Percentiles rank a stretch among this genome's conserved stretches.
These are phyloP conservation scores for Trichonephila clavipes DNA, from an alignment of 1,140 invertebrate species.

Conservation along the genomic window DNA sequence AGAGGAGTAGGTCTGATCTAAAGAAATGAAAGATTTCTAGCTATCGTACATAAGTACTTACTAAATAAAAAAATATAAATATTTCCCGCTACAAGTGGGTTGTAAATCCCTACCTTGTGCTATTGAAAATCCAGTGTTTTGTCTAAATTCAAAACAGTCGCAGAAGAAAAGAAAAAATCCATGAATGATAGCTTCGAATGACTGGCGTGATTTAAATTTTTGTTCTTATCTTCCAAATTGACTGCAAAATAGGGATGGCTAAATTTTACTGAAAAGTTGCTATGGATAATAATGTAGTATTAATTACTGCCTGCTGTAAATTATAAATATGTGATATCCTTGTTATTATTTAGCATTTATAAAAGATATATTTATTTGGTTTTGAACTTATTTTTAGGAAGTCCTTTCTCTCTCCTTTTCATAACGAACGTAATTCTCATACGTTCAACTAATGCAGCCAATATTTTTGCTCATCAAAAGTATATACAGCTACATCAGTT, in stretches of 20 bases:
- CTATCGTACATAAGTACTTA: not conserved
- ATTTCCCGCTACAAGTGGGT: not conserved
- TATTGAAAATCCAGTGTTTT: not conserved
- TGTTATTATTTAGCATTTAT: too few relatives aligned
- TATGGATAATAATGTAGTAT: too few relatives aligned
- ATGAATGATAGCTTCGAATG: not conserved
- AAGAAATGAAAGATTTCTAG: not conserved
- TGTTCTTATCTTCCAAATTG: not conserved
- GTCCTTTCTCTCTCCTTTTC: too few relatives aligned
- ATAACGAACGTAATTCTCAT: too few relatives aligned
- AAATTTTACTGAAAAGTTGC: not conserved
- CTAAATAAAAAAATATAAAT: not conserved
- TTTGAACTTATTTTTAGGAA: too few relatives aligned
- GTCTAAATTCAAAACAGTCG: not conserved
- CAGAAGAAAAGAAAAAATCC: slow-evolving; percentile 24
- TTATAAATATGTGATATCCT: too few relatives aligned
- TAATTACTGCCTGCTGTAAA: too few relatives aligned
- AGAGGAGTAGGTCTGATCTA: not conserved
- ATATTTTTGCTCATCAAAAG: too few relatives aligned
- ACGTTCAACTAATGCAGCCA: too few relatives aligned
- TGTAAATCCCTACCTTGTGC: not conserved
- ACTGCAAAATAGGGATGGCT: not conserved
- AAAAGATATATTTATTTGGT: too few relatives aligned
- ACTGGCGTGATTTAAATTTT: not conserved
- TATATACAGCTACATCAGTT: too few relatives aligned